Conservation (phyloP, 2,888 invertebrate species). For the Teleogryllus oceanicus region DNA sequence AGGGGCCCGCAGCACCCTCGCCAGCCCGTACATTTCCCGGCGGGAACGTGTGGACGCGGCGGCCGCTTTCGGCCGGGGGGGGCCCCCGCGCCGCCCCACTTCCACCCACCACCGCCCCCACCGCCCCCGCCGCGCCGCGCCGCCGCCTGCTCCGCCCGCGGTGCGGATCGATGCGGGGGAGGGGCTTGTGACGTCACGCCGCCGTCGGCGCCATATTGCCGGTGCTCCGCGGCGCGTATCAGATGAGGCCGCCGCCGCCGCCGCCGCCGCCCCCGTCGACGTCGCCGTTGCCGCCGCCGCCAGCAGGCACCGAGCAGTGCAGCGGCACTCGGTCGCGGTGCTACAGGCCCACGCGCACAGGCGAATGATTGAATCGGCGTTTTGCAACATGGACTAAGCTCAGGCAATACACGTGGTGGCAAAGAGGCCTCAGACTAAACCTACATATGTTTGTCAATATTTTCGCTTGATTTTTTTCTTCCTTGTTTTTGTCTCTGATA, state of each 20-base stretch:
- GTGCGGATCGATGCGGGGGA: constrained; percentile 25
- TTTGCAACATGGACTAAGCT: too few species aligned
- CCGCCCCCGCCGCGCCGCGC: not conserved
- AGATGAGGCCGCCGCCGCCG: not conserved
- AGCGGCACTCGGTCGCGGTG: too few species aligned
- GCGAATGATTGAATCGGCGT: too few species aligned
- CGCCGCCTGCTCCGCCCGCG: constrained; percentile 19
- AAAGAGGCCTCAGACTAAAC: too few species aligned
- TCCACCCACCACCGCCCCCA: not conserved
- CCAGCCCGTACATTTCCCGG: not conserved
- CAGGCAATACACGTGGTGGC: too few species aligned
- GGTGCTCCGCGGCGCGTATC: constrained; percentile 6
- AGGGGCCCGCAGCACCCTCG: not conserved
- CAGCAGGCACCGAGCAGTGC: too few species aligned
- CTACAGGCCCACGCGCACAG: too few species aligned
- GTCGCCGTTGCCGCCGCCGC: not conserved
- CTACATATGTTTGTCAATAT: too few species aligned
- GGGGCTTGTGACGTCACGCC: constrained; percentile 26
- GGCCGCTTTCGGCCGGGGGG: not conserved
- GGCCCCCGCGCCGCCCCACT: not conserved
- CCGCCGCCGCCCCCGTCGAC: not conserved
- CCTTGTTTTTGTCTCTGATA: too few species aligned
- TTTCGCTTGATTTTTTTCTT: too few species aligned
- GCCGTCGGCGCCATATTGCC: constrained; percentile 25
- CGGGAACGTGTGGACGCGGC: not conserved